These are phyloP conservation scores for Tachysurus fulvidraco DNA, from an alignment of 2,113 vertebrate species.

Conservation along the genomic window DNA sequence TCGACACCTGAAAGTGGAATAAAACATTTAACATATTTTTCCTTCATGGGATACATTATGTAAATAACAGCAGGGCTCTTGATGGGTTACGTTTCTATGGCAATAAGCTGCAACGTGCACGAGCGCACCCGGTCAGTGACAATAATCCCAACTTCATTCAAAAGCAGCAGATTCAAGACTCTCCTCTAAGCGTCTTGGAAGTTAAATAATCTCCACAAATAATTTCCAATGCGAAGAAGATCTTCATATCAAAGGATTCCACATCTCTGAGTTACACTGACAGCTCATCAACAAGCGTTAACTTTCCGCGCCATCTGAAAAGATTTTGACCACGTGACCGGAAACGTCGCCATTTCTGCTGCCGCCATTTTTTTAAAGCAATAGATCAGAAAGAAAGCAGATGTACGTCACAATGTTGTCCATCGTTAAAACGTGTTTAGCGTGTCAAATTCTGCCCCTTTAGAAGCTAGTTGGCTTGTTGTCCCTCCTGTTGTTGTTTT, in stretches of 20 bases:
- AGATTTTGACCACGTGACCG: conserved; percentile 67
- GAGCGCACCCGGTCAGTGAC: background rate
- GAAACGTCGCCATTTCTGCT: background rate
- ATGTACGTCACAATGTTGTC: background rate
- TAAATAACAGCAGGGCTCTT: background rate
- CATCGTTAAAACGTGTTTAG: background rate
- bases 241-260: background rate
- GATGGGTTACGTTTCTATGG: background rate
- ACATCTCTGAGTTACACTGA: background rate
- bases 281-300: background rate
- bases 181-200: too few relatives aligned
- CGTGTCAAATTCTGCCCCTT: background rate
- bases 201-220: background rate
- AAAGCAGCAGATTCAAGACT: background rate
- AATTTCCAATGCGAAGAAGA: background rate
- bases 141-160: background rate
- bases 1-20: conserved; percentile 28
- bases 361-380: background rate
- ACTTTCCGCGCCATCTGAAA: conserved; percentile 67
- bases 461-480: background rate
- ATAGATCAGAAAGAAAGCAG: background rate
- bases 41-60: background rate
- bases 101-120: background rate
- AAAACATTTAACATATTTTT: background rate
- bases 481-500: background rate